phyloP scores from a whole-genome alignment of 1,140 invertebrate genomes.

The Dinoponera quadriceps region DNA sequence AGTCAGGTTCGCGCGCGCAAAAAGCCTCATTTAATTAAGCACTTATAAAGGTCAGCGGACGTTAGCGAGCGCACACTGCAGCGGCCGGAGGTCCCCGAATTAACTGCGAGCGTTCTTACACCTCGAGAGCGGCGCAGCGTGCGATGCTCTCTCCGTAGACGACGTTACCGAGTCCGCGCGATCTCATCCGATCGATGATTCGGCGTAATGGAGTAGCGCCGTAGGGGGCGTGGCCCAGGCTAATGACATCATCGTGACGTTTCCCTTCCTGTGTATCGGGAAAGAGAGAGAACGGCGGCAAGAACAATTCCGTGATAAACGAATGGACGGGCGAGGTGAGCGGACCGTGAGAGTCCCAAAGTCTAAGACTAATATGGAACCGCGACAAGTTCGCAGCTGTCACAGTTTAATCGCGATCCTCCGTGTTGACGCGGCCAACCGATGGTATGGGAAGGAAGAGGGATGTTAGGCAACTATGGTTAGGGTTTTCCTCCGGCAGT shows the following conservation, averaged over 20 bases:
- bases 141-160: conserved; percentile 29
- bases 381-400: not conserved
- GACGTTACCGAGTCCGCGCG: conserved; percentile 22
- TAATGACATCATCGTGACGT: conserved; percentile 85
- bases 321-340: conserved; percentile 51
- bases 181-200: conserved; percentile 79
- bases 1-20: conserved; percentile 51
- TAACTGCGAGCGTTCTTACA: conserved; percentile 66
- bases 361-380: not conserved
- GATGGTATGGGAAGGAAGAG: not conserved
- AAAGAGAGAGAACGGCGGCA: not conserved
- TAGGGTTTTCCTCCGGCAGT: not conserved
- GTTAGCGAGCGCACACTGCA: conserved; percentile 40
- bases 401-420: conserved; percentile 37
- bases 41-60: conserved; percentile 54
- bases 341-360: conserved; percentile 42
- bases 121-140: conserved; percentile 27
- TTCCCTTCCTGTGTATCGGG: conserved; percentile 74
- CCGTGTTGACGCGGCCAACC: too few relatives aligned
- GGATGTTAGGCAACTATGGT: not conserved
- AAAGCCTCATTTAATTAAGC: conserved; percentile 73
- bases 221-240: conserved; percentile 79
- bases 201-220: conserved; percentile 83
- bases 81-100: conserved; percentile 66
- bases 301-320: conserved; percentile 70